phyloP scores from a whole-genome alignment of 2,888 invertebrate species.

The Oscheius sp. region DNA sequence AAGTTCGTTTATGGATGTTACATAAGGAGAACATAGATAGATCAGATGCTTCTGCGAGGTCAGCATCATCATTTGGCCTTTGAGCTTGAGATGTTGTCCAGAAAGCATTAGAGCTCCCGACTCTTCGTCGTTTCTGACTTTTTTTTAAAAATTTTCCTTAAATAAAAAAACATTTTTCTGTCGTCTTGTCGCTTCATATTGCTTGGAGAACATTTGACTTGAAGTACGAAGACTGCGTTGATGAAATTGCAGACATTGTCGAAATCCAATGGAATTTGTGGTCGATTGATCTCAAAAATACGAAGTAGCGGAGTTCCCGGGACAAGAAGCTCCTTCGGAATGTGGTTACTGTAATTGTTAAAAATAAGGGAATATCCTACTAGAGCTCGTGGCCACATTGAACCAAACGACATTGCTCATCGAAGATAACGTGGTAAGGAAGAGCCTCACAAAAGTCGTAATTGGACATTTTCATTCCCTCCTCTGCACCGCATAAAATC shows the following conservation, averaged over 20 bases:
- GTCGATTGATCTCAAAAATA: conserved; percentile 63
- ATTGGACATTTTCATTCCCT: conserved; percentile 30
- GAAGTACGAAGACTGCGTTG: conserved; percentile 68
- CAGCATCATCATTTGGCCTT: conserved; percentile 67
- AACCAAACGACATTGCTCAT: conserved; percentile 63
- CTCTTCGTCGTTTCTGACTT: background rate
- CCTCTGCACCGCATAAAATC: conserved; percentile 37
- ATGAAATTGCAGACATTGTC: conserved; percentile 69
- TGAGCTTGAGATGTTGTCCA: conserved; percentile 58
- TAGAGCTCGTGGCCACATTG: conserved; percentile 63
- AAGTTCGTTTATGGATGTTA: conserved; percentile 66
- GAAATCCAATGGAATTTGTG: conserved; percentile 68
- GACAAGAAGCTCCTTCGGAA: conserved; percentile 57
- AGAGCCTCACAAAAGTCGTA: conserved; percentile 50
- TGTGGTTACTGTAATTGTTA: conserved; percentile 55
- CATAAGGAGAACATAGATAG: conserved; percentile 68
- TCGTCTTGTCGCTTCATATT: conserved; percentile 32
- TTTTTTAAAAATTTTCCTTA: background rate
- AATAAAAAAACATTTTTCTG: background rate
- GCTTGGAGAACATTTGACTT: conserved; percentile 56
- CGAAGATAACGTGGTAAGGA: conserved; percentile 66
- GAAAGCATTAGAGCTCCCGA: conserved; percentile 23
- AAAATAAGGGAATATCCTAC: conserved; percentile 34
- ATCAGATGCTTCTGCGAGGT: conserved; percentile 55
- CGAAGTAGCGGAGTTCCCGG: conserved; percentile 62